Percentiles rank a stretch among this genome's conserved stretches.
Conservation (phyloP, 2,888 invertebrate species). For the Diaprepes abbreviatus region DNA sequence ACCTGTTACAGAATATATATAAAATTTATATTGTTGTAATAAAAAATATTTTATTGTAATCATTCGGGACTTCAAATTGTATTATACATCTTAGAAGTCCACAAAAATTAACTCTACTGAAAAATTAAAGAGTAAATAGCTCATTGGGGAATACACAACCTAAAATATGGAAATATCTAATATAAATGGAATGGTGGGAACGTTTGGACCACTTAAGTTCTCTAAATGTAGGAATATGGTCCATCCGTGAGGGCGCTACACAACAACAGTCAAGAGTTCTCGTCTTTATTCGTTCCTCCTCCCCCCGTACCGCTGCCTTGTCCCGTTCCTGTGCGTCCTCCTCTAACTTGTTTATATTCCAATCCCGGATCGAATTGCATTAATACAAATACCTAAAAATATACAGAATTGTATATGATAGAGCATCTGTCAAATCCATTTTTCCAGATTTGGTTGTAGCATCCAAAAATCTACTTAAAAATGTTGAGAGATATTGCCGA, state of each 20-base stretch:
- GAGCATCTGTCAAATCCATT: no score
- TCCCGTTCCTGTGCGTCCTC: conserved; percentile 67
- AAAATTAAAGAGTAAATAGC: neutral
- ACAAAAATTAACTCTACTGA: conserved; percentile 14
- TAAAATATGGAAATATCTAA: conserved; percentile 51
- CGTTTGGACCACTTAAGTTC: conserved; percentile 39
- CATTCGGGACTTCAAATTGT: neutral
- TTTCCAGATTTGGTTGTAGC: no score
- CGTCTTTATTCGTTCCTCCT: conserved; percentile 86
- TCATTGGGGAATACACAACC: conserved; percentile 31
- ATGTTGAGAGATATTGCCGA: no score
- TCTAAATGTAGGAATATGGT: conserved; percentile 91
- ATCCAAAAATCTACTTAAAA: no score
- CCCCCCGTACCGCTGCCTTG: conserved; percentile 74
- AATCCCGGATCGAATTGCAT: conserved; percentile 99
- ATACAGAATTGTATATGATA: no score
- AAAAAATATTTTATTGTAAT: neutral
- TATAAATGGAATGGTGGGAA: conserved; percentile 62
- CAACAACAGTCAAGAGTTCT: conserved; percentile 98
- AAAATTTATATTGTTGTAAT: neutral
- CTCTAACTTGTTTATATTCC: conserved; percentile 91
- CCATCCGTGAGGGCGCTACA: conserved; percentile 99
- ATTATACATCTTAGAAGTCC: neutral
- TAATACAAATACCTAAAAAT: conserved; percentile 90
- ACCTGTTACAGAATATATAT: neutral